phyloP scores from a whole-genome alignment of 2,113 vertebrate genomes.

The Rhabdomys dilectus region DNA sequence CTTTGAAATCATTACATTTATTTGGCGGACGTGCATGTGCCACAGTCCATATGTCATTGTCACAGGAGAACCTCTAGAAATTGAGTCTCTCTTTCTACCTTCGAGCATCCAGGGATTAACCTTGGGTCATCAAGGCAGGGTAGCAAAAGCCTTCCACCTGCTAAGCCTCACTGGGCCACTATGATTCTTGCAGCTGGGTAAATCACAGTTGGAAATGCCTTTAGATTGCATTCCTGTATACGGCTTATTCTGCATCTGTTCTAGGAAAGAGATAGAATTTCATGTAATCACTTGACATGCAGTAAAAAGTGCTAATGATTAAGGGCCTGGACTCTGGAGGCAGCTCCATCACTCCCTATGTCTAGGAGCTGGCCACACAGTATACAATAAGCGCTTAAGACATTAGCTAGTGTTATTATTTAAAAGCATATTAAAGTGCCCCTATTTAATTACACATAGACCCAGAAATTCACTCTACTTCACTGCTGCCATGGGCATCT shows the following conservation, averaged over 20 bases:
- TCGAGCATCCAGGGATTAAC: not conserved
- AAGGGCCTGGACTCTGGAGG: not conserved
- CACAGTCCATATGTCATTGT: not conserved
- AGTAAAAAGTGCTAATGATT: not conserved
- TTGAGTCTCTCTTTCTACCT: not conserved
- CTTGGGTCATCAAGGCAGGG: not conserved
- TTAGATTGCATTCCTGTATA: not conserved
- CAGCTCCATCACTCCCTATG: not conserved
- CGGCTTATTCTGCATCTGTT: not conserved
- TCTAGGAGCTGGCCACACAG: not conserved
- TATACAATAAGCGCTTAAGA: not conserved
- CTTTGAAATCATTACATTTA: not conserved
- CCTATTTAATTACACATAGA: not conserved
- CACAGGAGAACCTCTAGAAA: not conserved
- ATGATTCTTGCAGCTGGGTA: not conserved
- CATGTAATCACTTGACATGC: not conserved
- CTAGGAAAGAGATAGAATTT: not conserved
- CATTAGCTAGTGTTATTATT: slow-evolving; percentile 3
- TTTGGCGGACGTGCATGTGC: not conserved
- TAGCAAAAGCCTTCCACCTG: not conserved
- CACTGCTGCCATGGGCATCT: not conserved
- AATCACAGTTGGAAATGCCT: not conserved
- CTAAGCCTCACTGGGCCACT: not conserved
- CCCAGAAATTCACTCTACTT: not conserved
- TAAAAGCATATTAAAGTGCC: not conserved